Base-by-base conservation (phyloP, 2,888 invertebrate species). In the Copidosoma aretas region DNA sequence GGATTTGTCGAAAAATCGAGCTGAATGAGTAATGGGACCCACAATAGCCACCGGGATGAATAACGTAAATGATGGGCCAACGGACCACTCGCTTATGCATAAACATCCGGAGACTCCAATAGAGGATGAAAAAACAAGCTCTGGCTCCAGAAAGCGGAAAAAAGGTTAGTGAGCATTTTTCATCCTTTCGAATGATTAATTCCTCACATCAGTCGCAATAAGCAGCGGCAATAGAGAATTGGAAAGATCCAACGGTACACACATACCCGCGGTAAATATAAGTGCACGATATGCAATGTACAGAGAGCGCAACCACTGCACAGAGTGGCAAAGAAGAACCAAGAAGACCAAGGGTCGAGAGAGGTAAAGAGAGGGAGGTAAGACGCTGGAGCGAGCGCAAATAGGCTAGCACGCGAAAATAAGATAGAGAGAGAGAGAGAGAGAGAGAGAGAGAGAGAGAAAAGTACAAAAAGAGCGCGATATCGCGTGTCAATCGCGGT, bases 401-500 rank as follows among this genome's bases (percentile, higher is more conserved):
- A n/a, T n/a, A n/a, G n/a, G n/a, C n/a, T n/a, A 46, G 53, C 19
- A 59, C 25, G 19, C 17, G 52, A 58, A 22, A 21, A 53, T 8
- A 19, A 43, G 41, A 58, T 5, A 41, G 19, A n/a, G 58, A 32
- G 43, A 43, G 41, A 58, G n/a, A 41, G 19, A n/a, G 58, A 32
- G 3, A 32, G 32, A 32, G 3, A 32, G 32, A 39, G 58, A 43
- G 22, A 41, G 43, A 39, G n/a, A 43, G 22, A 53, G 22, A 62
- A 52, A 54, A 39, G 25, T 41, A 62, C 61, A 43, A 17, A 24
- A 10, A 21, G 56, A 54, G 63, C 64, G 52, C 63, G 67, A 60
- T 72, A 72, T 72, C 72, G 70, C 70, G 65, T 72, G 72, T 72
- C 72, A 72, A 70, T 72, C 72, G 72, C 56, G 51, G 53, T 41